Conservation (phyloP, 1,140 invertebrate species). For the Leptinotarsa undecemlineata region DNA sequence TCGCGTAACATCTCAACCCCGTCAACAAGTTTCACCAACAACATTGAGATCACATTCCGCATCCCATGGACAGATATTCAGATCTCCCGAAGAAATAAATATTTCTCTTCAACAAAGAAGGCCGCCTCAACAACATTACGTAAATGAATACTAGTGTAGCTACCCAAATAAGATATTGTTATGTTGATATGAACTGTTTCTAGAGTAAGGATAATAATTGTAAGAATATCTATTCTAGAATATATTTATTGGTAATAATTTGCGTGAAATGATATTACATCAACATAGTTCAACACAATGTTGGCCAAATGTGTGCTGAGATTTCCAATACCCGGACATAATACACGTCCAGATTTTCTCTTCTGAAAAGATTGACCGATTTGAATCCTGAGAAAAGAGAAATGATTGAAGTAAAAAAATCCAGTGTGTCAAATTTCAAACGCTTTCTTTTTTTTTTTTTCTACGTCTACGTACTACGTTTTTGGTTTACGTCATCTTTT, state of each 20-base stretch:
- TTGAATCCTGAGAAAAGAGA: too few species aligned
- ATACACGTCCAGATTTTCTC: too few species aligned
- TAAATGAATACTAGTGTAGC: constrained; percentile 25
- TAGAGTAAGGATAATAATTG: not conserved
- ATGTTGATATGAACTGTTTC: not conserved
- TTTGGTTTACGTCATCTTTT: too few species aligned
- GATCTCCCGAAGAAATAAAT: constrained; percentile 82
- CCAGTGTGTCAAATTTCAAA: too few species aligned
- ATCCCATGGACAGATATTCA: constrained; percentile 68
- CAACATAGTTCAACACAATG: too few species aligned
- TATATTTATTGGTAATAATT: not conserved
- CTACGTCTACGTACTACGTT: too few species aligned
- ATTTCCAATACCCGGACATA: too few species aligned
- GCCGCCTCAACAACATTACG: constrained; percentile 55
- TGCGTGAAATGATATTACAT: too few species aligned
- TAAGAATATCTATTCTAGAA: not conserved
- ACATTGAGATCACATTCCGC: constrained; percentile 52
- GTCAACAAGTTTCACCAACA: constrained; percentile 35
- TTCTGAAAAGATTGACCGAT: too few species aligned
- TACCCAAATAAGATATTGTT: not conserved
- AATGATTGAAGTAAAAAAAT: too few species aligned
- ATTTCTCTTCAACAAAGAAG: constrained; percentile 78
- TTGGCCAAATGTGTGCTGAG: too few species aligned
- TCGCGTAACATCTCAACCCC: constrained; percentile 45
- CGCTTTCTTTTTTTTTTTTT: too few species aligned